Percentiles rank a stretch among this genome's conserved stretches.
Evolutionary conservation across 1,140 invertebrate species (phyloP).

Genomic region (Heliothis subflexa): DNA sequence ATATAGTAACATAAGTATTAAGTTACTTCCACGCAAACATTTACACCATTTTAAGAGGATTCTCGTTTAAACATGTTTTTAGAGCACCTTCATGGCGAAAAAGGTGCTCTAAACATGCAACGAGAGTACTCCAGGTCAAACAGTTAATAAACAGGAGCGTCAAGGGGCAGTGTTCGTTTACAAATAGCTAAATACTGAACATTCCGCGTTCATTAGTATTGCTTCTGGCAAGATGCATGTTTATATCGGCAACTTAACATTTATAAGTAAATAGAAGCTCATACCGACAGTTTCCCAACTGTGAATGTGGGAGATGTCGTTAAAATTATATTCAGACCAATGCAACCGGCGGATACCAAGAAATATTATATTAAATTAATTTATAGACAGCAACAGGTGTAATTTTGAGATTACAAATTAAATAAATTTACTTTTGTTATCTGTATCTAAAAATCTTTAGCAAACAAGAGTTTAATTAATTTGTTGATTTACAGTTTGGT

Average conservation of each 20-base stretch:
- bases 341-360: not conserved
- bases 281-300: conserved; percentile 1
- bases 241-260: conserved; percentile 29
- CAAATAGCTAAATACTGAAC: conserved; percentile 48
- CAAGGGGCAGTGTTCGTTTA: conserved; percentile 70
- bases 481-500: conserved; percentile 29
- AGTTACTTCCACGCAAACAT: not conserved
- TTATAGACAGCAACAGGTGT: not conserved
- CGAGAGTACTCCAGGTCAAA: conserved; percentile 7
- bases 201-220: conserved; percentile 53
- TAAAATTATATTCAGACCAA: not conserved
- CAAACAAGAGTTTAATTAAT: conserved; percentile 20
- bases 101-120: too few relatives aligned
- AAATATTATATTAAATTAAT: conserved; percentile 9
- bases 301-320: not conserved
- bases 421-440: conserved; percentile 8
- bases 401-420: conserved; percentile 3
- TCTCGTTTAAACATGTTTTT: not conserved
- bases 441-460: conserved; percentile 23
- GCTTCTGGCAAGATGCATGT: conserved; percentile 67
- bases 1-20: conserved; percentile 6
- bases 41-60: conserved; percentile 43
- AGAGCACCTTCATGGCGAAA: too few relatives aligned
- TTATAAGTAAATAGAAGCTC: conserved; percentile 6
- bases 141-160: conserved; percentile 63